Evolutionary conservation across 2,113 vertebrate genomes (phyloP), one percentile per base, ranked within the genome.

Genomic region (Chionomys nivalis): DNA sequence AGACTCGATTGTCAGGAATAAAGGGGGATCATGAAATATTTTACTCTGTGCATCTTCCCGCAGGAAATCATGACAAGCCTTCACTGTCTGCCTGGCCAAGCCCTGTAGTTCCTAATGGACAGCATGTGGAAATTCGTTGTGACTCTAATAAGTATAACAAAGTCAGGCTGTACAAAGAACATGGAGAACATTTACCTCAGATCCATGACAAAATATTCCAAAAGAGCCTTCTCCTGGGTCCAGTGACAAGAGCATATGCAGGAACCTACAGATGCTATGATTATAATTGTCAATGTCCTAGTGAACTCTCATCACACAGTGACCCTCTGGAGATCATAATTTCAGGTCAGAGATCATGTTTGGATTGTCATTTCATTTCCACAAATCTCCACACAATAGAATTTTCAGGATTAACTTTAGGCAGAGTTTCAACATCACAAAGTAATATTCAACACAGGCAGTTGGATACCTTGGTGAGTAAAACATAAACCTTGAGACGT

Each of bases 201-300:
- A 0, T 61, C 11, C 24, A n/a, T 10, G 31, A 12, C 2, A 3
- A 0, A 10, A 0, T 0, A 3, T 47, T 28, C 3, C 0, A 1
- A 8, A 68, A 13, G 0, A 2, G 2, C 1, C 21, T 94, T 44
- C 7, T 66, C 16, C 5, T 94, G 36, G 19, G 31, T 2, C 76
- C 87, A 16, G 78, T 78, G 26, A 86, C 42, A 0, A 0, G 26
- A 33, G 19, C 6, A 44, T 17, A 93, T 0, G 52, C 0, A 0
- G 95, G 90, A 1, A 61, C 31, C 52, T 89, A 95, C 72, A 5
- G 3, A 1, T 89, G 58, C 5, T 47, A 58, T 42, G 4, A 11
- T 61, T 33, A 39, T 44, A 75, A 14, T 23, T 17, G 14, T 14
- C 72, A 76, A 3, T 8, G 7, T 7, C 72, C 87, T 89, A n/a